Base-by-base conservation (phyloP, 1,140 invertebrate genomes). In the Wasmannia auropunctata region DNA sequence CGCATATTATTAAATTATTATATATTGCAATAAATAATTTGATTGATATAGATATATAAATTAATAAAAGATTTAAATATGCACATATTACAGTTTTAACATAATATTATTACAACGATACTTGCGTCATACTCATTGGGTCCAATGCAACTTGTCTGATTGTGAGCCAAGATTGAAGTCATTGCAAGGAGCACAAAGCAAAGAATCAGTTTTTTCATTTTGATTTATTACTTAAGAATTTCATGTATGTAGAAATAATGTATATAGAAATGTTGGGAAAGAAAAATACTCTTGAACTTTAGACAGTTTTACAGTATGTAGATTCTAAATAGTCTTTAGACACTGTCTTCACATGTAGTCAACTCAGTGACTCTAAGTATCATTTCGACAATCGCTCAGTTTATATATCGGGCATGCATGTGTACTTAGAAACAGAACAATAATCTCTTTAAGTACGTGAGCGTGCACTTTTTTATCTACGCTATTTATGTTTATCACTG, bases 181-280 rank as follows among this genome's bases (percentile, higher is more conserved):
- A 88, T 2, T 3, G 37, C 63, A 31, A 92, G 1, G 10, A 91
- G 37, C 5, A 63, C n/a, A 16, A 91, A 16, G 10, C 60, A 87
- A 10, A 92, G 22, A 7, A 90, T 11, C 0, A 89, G 5, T 58
- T 85, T 89, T 2, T 58, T 69, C 91, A 92, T 92, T 43, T 86
- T 90, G 43, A 51, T 80, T 22, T 6, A 34, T 67, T 67, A 7
- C 56, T 77, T 22, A 3, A 49, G 8, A 69, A 11, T 31, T 51
- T 14, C 1, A 8, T 49, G 28, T 54, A 46, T 4, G 46, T 37
- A 83, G 28, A 8, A 58, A 40, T 8, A 0, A n/a, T n/a, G n/a
- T n/a, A n/a, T n/a, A n/a, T n/a, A n/a, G n/a, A n/a, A n/a, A n/a
- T n/a, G n/a, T n/a, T 19, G 3, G 37, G 1, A 56, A 65, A 19